Evolutionary conservation across 1,140 invertebrate genomes (phyloP), one percentile per base, ranked within the genome.

Genomic region (Globodera rostochiensis): DNA sequence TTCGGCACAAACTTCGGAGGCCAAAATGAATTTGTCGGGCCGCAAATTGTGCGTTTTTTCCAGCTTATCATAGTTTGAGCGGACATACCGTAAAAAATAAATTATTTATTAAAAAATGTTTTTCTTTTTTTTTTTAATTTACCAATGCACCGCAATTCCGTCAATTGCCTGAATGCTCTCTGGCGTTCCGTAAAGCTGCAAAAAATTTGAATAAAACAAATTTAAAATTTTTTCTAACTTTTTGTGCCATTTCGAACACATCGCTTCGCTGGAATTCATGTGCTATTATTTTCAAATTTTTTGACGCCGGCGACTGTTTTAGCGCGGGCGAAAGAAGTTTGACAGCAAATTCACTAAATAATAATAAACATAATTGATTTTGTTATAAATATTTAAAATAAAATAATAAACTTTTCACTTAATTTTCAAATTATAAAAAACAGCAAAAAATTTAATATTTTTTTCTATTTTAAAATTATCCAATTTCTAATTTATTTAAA

Each of bases 1-100:
- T 36, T 36, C 36, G 36, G 36, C 36, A 70, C 93, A 94, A 4
- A 94, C 93, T 91, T 96, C 95, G 0, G 94, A 94, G 25, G 92
- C 92, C 3, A 96, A 84, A 7, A 95, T 90, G 85, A 95, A 93
- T 84, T 94, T 93, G 64, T 94, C 91, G 0, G 94, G 94, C 88
- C 93, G 92, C 7, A 90, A 85, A 11, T 91, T 83, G 86, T 93
- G 92, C 4, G 92, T 92, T 8, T 88, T 70, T 53, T 92, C 90
- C 1, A 95, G 86, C 1, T 93, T 78, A 6, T 83, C 80, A 57
- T 36, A 80, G 21, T 50, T 47, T 6, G 49, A 8, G 49, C 4
- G 79, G 2, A 76, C 36, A 66, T 81, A 64, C 57, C 57, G 11
- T 64, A 19, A 36, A 36, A 36, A 36, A 53, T 7, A 11, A 53